Conservation (phyloP, 2,797 vertebrate genomes). For the Peromyscus melanophrys region DNA sequence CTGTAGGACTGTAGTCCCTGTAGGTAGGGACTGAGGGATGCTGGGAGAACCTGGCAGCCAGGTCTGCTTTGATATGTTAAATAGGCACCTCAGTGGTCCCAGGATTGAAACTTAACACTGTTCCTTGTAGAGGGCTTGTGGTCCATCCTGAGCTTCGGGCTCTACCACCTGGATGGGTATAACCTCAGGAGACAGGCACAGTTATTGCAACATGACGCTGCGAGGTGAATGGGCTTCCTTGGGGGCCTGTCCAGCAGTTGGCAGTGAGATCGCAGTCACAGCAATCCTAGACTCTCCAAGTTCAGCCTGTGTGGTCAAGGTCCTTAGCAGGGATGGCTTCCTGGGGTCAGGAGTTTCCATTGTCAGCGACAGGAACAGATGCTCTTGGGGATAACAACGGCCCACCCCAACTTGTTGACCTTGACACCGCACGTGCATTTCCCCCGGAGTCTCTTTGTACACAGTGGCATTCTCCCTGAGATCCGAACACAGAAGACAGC, state of each 20-base stretch:
- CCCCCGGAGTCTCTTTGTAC: neutral
- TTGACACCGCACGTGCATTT: neutral
- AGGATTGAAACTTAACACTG: neutral
- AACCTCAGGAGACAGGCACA: neutral
- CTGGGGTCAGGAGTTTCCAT: neutral
- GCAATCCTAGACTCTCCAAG: fast-evolving
- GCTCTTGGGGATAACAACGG: neutral
- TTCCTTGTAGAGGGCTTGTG: neutral
- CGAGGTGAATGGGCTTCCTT: neutral
- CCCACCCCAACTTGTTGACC: neutral
- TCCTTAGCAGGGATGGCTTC: fast-evolving
- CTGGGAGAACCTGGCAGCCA: neutral
- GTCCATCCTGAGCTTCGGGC: neutral
- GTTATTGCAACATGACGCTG: neutral
- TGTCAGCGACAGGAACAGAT: fast-evolving
- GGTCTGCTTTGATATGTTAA: neutral
- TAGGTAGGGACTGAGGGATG: neutral
- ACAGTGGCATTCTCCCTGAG: neutral
- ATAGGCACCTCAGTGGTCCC: neutral
- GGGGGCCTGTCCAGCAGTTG: neutral
- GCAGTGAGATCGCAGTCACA: neutral
- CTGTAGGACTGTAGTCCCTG: too few species aligned
- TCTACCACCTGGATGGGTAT: fast-evolving
- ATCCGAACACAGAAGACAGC: neutral
- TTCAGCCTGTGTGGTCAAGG: neutral